These are phyloP conservation scores for Orthosia gracilis DNA, from an alignment of 2,888 invertebrate species.

Conservation along the genomic window DNA sequence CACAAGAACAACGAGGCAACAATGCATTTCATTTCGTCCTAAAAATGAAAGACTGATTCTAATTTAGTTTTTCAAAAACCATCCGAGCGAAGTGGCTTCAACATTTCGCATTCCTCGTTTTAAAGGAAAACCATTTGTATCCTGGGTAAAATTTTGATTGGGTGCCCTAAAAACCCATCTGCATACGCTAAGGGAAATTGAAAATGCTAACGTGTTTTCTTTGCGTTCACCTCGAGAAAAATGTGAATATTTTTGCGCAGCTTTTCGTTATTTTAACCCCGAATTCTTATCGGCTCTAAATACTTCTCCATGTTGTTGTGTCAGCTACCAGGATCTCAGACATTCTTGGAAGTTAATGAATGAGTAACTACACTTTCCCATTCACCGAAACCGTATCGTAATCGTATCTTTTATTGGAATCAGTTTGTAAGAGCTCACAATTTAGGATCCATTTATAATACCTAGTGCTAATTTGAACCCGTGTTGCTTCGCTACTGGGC, in stretches of 20 bases:
- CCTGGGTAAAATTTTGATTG: slow-evolving; percentile 18
- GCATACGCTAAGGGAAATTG: slow-evolving; percentile 24
- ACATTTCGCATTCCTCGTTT: slow-evolving; percentile 1
- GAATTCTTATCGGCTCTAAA: background rate
- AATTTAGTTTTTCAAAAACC: background rate
- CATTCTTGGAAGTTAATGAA: background rate
- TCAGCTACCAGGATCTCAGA: slow-evolving; percentile 2
- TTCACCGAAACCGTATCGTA: too few species aligned
- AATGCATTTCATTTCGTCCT: too few species aligned
- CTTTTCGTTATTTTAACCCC: background rate
- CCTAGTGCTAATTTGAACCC: too few species aligned
- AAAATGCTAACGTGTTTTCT: slow-evolving; percentile 31
- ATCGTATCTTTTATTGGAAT: too few species aligned
- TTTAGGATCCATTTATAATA: too few species aligned
- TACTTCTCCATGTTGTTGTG: background rate
- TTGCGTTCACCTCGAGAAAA: background rate
- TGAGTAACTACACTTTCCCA: too few species aligned
- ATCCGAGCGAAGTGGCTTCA: background rate
- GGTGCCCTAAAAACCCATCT: slow-evolving; percentile 11
- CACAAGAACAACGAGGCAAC: too few species aligned
- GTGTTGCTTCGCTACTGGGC: too few species aligned
- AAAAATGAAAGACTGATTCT: background rate
- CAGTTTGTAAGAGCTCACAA: background rate
- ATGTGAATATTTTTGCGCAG: background rate
- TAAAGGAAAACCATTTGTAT: background rate